Percentiles rank a stretch among this genome's conserved stretches.
Evolutionary conservation across 2,888 invertebrate genomes (phyloP).

Genomic region (Callosobruchus maculatus): DNA sequence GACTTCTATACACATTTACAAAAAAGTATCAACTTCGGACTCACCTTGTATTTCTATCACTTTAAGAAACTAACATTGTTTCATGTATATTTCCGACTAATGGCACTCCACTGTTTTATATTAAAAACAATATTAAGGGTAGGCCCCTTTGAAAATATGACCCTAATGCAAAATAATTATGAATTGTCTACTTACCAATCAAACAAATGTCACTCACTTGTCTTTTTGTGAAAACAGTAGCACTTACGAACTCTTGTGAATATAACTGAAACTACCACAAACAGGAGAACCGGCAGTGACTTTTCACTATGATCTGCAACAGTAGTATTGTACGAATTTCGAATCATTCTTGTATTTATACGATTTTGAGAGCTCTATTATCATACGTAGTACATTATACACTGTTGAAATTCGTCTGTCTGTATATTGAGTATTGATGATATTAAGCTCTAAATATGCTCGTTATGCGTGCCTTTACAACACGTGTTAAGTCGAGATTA

Average conservation of each 20-base stretch:
- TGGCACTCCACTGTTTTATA: too few species aligned
- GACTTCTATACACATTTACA: too few species aligned
- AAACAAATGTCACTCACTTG: neutral
- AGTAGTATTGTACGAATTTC: neutral
- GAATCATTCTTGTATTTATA: neutral
- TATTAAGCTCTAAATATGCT: neutral
- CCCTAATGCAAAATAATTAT: neutral
- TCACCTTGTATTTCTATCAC: too few species aligned
- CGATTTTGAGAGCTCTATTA: neutral
- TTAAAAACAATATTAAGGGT: too few species aligned
- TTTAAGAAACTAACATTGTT: too few species aligned
- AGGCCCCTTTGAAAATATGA: too few species aligned
- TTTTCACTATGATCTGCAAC: neutral
- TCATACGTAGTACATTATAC: neutral
- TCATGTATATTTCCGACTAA: too few species aligned
- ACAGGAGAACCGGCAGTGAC: slow-evolving; percentile 7
- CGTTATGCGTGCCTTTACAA: neutral
- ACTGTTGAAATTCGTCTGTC: neutral
- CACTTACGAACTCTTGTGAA: neutral
- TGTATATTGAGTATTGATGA: neutral
- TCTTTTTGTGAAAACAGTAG: neutral
- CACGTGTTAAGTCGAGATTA: neutral
- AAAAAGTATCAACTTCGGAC: too few species aligned
- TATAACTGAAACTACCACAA: neutral
- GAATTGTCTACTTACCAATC: neutral